A percentile compares a stretch with the other conserved stretches of the same genome.
These are phyloP conservation scores for Apamea monoglypha DNA, from an alignment of 2,888 invertebrate species.

Conservation along the genomic window DNA sequence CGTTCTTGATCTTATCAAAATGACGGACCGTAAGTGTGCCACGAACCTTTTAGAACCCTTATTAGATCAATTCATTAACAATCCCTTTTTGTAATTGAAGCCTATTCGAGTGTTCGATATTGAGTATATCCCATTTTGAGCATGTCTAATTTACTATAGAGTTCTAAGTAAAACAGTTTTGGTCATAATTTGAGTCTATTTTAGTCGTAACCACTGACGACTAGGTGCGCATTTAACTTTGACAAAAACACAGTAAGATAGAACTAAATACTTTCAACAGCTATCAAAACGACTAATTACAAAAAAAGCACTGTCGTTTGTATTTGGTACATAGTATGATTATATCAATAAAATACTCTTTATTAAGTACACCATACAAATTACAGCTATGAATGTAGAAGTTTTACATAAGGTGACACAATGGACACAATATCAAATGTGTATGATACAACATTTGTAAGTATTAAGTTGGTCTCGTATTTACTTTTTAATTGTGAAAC, in stretches of 20 bases:
- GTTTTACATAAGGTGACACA: background rate
- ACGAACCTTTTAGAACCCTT: background rate
- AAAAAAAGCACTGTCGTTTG: background rate
- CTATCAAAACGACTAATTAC: background rate
- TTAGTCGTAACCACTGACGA: background rate
- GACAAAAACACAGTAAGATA: background rate
- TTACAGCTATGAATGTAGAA: background rate
- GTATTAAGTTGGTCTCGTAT: background rate
- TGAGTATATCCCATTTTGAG: background rate
- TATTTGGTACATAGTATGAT: background rate
- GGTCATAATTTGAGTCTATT: background rate
- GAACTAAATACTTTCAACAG: background rate
- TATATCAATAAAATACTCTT: too few species aligned
- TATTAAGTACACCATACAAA: background rate
- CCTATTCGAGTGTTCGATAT: too few species aligned
- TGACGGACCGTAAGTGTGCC: too few species aligned
- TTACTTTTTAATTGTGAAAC: background rate
- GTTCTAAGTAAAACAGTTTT: background rate
- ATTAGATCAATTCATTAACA: background rate
- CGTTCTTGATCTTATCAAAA: too few species aligned
- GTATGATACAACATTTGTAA: conserved; percentile 32
- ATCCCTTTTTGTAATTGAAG: background rate
- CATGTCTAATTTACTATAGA: background rate
- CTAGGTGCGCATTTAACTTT: background rate
- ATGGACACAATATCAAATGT: conserved; percentile 24